Evolutionary conservation across 2,888 invertebrate species (phyloP), one percentile per base, ranked within the genome.

Genomic region (Macropis europaea): DNA sequence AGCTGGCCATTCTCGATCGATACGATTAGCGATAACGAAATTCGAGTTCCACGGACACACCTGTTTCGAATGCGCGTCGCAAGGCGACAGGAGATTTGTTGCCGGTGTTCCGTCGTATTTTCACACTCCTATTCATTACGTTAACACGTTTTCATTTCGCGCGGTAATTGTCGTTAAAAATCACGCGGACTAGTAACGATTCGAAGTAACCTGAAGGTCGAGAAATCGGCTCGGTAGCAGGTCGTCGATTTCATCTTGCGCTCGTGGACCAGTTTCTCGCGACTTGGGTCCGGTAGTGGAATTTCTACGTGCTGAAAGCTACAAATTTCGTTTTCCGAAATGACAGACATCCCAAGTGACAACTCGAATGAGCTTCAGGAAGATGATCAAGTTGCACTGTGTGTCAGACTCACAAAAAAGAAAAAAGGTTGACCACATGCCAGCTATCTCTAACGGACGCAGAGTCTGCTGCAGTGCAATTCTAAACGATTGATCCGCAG

Each of bases 201-300:
- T 56, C 43, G 30, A 28, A 28, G 9, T 26, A 69, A 38, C 19
- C 30, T 57, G 36, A 26, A 40, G 7, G 38, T 26, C 32, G 34
- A 57, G 32, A n/a, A 24, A 63, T 68, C 24, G 45, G 36, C 48
- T 56, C 48, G 30, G 26, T 22, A 47, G 22, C 34, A 47, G 52
- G 34, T 54, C 28, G 57, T 57, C 40, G 60, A 68, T 59, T 60
- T 60, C 69, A 53, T 68, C 69, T 53, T 60, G 34, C 43, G 54
- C 54, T 54, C 43, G 22, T 42, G 61, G 61, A 70, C 52, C 69
- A 68, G 59, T 68, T 60, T 68, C 68, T 54, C 45, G 50, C 59
- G 34, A 54, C 48, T 54, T 24, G 30, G 54, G 38, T 56, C 50
- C 70, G 22, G 48, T 38, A 54, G 4, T 34, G 61, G 52, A 57